Conservation (phyloP, 2,888 invertebrate species). For the Drosophila aldrichi region DNA sequence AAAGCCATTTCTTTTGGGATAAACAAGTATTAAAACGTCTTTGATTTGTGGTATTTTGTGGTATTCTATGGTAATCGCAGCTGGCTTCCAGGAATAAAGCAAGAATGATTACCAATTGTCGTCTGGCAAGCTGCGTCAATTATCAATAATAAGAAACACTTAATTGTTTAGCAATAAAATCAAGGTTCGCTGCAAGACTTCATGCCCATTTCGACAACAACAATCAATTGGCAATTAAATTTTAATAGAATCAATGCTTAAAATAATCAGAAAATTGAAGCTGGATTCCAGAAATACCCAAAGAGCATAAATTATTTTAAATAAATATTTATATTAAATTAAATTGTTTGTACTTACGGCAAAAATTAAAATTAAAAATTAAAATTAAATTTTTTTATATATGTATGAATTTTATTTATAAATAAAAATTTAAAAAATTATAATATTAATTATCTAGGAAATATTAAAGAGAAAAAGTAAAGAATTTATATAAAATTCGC, state of each 20-base stretch:
- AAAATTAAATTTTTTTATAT: too few relatives aligned
- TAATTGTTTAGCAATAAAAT: slow-evolving; percentile 11
- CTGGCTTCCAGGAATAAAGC: slow-evolving; percentile 4
- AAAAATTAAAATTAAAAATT: too few relatives aligned
- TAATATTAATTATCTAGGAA: too few relatives aligned
- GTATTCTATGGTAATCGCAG: slow-evolving; percentile 28
- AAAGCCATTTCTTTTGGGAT: slow-evolving; percentile 46
- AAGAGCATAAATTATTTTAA: too few relatives aligned
- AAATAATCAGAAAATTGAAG: neutral
- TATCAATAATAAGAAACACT: neutral
- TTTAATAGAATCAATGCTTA: neutral
- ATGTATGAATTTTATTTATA: too few relatives aligned
- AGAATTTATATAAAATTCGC: too few relatives aligned
- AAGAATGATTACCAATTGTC: neutral
- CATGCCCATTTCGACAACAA: neutral
- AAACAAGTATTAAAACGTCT: slow-evolving; percentile 61
- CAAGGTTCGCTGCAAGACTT: neutral
- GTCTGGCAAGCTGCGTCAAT: slow-evolving; percentile 6
- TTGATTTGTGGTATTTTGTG: slow-evolving; percentile 8
- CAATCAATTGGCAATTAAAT: neutral
- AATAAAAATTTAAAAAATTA: too few relatives aligned
- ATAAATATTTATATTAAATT: too few relatives aligned
- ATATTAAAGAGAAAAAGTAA: too few relatives aligned
- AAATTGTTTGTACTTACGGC: too few relatives aligned
- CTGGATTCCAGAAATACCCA: too few relatives aligned